Base-by-base conservation (phyloP, 2,797 vertebrate genomes). In the Enteromius argenteus region DNA sequence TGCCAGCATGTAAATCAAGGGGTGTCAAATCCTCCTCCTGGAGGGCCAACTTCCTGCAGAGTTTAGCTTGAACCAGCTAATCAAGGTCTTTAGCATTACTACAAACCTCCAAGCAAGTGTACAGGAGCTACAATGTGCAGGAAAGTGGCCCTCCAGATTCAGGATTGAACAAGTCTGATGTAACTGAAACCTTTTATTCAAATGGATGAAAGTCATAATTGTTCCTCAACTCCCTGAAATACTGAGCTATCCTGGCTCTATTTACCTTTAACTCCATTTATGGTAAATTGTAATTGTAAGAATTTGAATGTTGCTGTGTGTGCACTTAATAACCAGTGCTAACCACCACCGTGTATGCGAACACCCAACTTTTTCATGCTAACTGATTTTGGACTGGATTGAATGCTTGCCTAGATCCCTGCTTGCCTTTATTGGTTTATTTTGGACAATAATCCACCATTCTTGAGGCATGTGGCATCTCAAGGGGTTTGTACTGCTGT, bases 1-100 rank as follows among this genome's bases (percentile, higher is more conserved):
- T 83, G n/a, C 1, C 60, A 74, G 86, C 86, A 83, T 87, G 86
- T 86, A 72, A 73, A 66, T 78, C 17, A 32, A 32, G n/a, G 13
- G 5, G 6, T 49, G n/a, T 46, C 69, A 23, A 73, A 27, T 73
- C n/a, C 23, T 49, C 44, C 42, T 73, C 13, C 44, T 73, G 69
- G 11, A 27, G n/a, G 69, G n/a, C 44, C 44, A 73, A 6, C 44
- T 73, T 49, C 69, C 42, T 46, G 49, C 19, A 51, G 72, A 32
- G 46, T 32, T 53, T 53, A 58, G 56, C 56, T 23, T 58, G n/a
- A 58, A 13, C n/a, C 10, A 58, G 56, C 56, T 58, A 23, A 58
- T 13, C 56, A 58, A 58, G n/a, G 56, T 58, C n/a, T 58, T 58
- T 3, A 23, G 56, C 9, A 5, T 58, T 58, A 10, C 3, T 60